A percentile compares a stretch with the other conserved stretches of the same genome.
Conservation (phyloP, 2,113 vertebrate species). For the Gallinago media region DNA sequence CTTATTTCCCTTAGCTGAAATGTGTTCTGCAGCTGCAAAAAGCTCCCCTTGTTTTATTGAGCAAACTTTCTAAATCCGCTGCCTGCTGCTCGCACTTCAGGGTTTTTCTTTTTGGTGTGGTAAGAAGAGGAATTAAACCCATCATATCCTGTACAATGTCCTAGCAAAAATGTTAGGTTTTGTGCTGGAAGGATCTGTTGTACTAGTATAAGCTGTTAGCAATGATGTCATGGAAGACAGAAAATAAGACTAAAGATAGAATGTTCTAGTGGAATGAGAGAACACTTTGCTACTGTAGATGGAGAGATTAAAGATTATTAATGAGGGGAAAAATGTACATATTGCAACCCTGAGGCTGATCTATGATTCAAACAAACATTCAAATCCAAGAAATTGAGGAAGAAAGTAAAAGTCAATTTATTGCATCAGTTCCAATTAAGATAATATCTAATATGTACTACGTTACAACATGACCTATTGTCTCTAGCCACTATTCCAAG, state of each 20-base stretch:
- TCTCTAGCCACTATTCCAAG: background rate
- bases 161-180: background rate
- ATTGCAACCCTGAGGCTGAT: background rate
- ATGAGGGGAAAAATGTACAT: background rate
- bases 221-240: background rate
- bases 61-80: background rate
- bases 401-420: background rate
- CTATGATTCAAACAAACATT: background rate
- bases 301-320: background rate
- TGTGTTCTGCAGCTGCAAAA: slow-evolving; percentile 2
- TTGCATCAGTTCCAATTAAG: background rate
- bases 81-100: background rate
- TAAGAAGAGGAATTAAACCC: background rate
- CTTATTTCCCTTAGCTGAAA: background rate
- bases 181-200: background rate
- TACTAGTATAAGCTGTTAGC: background rate
- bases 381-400: background rate
- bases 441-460: background rate
- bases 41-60: background rate
- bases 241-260: background rate
- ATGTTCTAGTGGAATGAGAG: background rate
- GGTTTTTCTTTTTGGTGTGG: background rate
- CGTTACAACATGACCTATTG: background rate
- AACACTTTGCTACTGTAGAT: background rate
- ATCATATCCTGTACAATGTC: background rate